Base-by-base conservation (phyloP, 2,888 invertebrate genomes). In the Nemotelus nigrinus region DNA sequence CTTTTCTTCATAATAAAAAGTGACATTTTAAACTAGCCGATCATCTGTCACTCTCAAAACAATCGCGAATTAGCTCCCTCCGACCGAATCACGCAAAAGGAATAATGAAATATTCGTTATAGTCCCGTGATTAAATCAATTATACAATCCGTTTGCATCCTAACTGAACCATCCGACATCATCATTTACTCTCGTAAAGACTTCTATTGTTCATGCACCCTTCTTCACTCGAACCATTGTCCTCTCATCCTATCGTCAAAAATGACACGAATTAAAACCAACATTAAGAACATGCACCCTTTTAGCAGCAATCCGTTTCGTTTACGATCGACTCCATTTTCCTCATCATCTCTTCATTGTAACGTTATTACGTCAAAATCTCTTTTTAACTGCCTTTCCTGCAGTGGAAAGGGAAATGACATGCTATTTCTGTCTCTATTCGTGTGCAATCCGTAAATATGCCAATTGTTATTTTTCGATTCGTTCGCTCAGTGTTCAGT, bases 351-450 rank as follows among this genome's bases (percentile, higher is more conserved):
- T 68, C 79, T 60, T 79, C 77, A 79, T 79, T 79, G 79, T 78
- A 53, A 77, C 78, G 77, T 79, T 78, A 79, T 79, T 79, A 79
- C 77, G 78, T 64, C 77, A 78, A 78, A 78, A 79, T 79, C 79
- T 79, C 77, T 79, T 79, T 79, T 75, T 79, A 79, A 79, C 79
- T 77, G 70, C 25, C 60, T 55, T 50, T 53, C 53, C 55, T 70
- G 5, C 7, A 47, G 43, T 43, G 10, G 70, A 68, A 57, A 10
- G 45, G 63, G 58, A 45, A 48, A 70, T 53, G 55, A 3, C 43
- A 8, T 3, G 41, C 25, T 70, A 70, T 55, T 53, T 3, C 43
- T 41, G 2, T 3, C 53, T 70, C 53, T 53, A 43, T 50, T n/a
- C 53, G 43, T 8, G 47, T 41, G 44, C 53, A 7, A 55, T 70